Evolutionary conservation across 1,140 invertebrate species (phyloP).

Genomic region (Drosophila repleta): DNA sequence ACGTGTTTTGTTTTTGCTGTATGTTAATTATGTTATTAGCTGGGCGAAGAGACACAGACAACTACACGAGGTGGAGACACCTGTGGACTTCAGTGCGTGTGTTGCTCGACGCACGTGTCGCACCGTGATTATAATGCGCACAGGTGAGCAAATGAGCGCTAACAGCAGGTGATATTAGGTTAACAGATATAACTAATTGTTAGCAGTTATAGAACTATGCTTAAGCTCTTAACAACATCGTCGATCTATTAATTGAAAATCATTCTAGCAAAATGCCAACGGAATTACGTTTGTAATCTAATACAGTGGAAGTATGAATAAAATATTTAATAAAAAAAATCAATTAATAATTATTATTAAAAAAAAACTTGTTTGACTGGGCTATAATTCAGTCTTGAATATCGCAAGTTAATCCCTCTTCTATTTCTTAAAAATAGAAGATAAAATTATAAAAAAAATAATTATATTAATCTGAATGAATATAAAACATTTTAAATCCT

Average conservation of each 20-base stretch:
- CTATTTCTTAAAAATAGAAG: too few species aligned
- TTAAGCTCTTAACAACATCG: neutral
- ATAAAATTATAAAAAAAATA: too few species aligned
- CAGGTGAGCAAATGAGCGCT: neutral
- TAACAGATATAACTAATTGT: conserved; percentile 5
- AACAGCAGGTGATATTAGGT: too few species aligned
- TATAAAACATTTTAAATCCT: too few species aligned
- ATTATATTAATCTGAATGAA: too few species aligned
- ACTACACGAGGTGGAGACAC: neutral
- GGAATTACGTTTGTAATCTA: neutral
- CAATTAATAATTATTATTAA: too few species aligned
- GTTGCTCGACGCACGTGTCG: conserved; percentile 21
- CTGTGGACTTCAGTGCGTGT: conserved; percentile 5
- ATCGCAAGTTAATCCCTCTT: too few species aligned
- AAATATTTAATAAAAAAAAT: neutral
- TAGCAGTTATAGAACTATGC: conserved; percentile 9
- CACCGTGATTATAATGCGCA: neutral
- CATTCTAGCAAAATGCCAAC: neutral
- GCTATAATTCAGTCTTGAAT: too few species aligned
- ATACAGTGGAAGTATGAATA: neutral
- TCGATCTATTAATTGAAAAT: neutral
- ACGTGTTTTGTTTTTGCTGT: conserved; percentile 66
- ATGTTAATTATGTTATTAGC: conserved; percentile 67
- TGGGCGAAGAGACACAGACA: conserved; percentile 5
- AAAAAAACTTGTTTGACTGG: too few species aligned